phyloP scores from a whole-genome alignment of 2,888 invertebrate species.

The Ctenicera cuprea region DNA sequence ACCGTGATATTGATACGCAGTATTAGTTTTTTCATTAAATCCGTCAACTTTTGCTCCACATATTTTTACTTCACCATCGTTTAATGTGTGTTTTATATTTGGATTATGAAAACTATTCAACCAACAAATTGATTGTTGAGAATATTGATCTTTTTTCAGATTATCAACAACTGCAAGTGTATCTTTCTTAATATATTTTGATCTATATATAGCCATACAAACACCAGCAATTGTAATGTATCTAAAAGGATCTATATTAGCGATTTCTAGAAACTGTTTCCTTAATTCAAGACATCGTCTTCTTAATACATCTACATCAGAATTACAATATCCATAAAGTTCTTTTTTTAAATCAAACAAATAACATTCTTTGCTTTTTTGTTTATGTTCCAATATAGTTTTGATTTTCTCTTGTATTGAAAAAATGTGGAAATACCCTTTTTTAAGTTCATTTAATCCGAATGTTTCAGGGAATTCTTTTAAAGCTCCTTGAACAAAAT shows the following conservation, averaged over 20 bases:
- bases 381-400: constrained; percentile 56
- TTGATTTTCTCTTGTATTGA: constrained; percentile 58
- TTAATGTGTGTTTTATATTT: too few relatives aligned
- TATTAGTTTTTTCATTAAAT: constrained; percentile 34
- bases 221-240: constrained; percentile 53
- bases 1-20: constrained; percentile 16
- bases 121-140: constrained; percentile 49
- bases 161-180: constrained; percentile 48
- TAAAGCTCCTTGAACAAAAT: constrained; percentile 54
- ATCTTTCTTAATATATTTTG: constrained; percentile 49
- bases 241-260: constrained; percentile 52
- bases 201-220: constrained; percentile 50
- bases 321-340: constrained; percentile 48
- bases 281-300: constrained; percentile 51
- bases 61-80: too few relatives aligned
- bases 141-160: constrained; percentile 46
- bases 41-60: neutral
- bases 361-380: constrained; percentile 30
- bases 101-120: constrained; percentile 51
- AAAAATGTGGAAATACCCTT: constrained; percentile 57
- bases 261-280: constrained; percentile 51
- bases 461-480: constrained; percentile 54
- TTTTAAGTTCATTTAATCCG: constrained; percentile 54
- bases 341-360: constrained; percentile 38
- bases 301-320: constrained; percentile 49